Conservation (phyloP, 2,797 vertebrate genomes). For the Stomatorhinus walkeri region DNA sequence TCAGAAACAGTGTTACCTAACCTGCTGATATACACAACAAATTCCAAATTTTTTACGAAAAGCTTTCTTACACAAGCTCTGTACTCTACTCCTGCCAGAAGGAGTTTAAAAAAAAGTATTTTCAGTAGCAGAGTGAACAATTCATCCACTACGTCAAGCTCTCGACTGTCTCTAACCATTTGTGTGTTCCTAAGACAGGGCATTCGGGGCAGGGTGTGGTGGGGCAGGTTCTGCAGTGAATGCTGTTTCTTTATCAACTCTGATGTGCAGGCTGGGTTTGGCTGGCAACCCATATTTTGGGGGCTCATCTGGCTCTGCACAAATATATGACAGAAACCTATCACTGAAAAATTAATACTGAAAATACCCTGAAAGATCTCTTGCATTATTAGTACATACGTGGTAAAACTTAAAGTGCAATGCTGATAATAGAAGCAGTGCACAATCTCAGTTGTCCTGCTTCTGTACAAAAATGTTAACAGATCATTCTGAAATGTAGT, state of each 20-base stretch:
- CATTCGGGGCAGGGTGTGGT: neutral
- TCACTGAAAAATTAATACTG: neutral
- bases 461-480: neutral
- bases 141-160: neutral
- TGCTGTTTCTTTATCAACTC: neutral
- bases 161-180: neutral
- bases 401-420: neutral
- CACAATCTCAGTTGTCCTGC: neutral
- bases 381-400: neutral
- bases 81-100: neutral
- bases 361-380: neutral
- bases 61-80: neutral
- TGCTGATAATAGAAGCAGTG: neutral
- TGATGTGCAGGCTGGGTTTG: neutral
- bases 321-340: neutral
- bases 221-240: neutral
- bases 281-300: neutral
- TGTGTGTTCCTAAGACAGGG: neutral
- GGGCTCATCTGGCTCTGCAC: neutral
- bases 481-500: neutral
- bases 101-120: neutral
- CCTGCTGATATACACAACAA: neutral
- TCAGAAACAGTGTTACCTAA: neutral
- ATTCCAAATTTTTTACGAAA: neutral
- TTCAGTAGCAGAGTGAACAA: neutral